Percentiles rank a stretch among this genome's conserved stretches.
phyloP scores from a whole-genome alignment of 1,140 invertebrate species.

The Scaptomyza hsui region DNA sequence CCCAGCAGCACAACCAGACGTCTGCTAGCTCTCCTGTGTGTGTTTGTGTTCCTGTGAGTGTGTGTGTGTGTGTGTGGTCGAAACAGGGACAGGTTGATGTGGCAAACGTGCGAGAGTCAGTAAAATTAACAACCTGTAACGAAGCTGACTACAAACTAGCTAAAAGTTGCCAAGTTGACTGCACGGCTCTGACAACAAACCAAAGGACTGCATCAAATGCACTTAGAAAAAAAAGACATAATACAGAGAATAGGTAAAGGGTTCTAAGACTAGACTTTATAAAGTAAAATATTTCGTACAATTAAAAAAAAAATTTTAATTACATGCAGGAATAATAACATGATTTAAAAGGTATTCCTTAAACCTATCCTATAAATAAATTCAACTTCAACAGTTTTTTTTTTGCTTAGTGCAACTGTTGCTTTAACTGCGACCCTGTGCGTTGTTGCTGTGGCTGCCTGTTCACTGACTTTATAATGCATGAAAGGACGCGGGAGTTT shows the following conservation, averaged over 20 bases:
- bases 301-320: too few relatives aligned
- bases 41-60: too few relatives aligned
- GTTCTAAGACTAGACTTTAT: too few relatives aligned
- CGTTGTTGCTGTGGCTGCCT: not conserved
- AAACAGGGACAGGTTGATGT: slow-evolving; percentile 17
- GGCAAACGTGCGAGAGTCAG: slow-evolving; percentile 8
- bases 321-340: too few relatives aligned
- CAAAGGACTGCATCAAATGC: not conserved
- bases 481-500: slow-evolving; percentile 25
- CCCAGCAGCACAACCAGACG: slow-evolving; percentile 28
- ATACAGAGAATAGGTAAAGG: too few relatives aligned
- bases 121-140: slow-evolving; percentile 24
- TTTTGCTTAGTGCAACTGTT: not conserved
- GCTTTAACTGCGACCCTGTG: not conserved
- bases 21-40: not conserved
- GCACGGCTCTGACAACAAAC: slow-evolving; percentile 4
- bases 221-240: not conserved
- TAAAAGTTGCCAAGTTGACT: slow-evolving; percentile 30
- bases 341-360: too few relatives aligned
- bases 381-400: too few relatives aligned
- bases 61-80: not conserved
- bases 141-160: slow-evolving; percentile 37
- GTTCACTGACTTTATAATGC: slow-evolving; percentile 36
- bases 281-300: too few relatives aligned
- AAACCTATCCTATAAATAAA: too few relatives aligned